These are phyloP conservation scores for Pyrrhia umbra DNA, from an alignment of 2,888 invertebrate species.

Conservation along the genomic window DNA sequence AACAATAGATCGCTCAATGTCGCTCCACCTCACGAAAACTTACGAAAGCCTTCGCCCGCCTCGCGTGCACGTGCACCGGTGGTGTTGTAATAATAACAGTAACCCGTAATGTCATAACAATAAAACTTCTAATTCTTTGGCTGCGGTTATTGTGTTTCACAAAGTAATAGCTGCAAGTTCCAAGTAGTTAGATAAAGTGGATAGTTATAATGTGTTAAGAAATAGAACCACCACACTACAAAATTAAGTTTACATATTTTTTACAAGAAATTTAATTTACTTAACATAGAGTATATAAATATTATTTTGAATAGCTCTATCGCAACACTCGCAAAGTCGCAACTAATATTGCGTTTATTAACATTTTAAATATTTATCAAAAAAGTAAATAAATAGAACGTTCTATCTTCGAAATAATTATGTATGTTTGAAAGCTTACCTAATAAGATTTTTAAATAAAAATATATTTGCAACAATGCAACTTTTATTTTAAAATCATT, in stretches of 20 bases:
- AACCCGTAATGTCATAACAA: slow-evolving; percentile 57
- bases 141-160: slow-evolving; percentile 54
- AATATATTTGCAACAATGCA: not conserved
- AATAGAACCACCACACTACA: slow-evolving; percentile 11
- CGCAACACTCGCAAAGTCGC: no score
- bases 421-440: not conserved
- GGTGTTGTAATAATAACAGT: slow-evolving; percentile 66
- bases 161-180: slow-evolving; percentile 52
- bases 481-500: not conserved
- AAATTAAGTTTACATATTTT: slow-evolving; percentile 10
- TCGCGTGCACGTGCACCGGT: slow-evolving; percentile 65
- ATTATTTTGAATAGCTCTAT: not conserved
- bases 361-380: no score
- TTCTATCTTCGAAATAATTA: no score
- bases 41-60: slow-evolving; percentile 79
- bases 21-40: slow-evolving; percentile 83
- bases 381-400: no score
- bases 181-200: slow-evolving; percentile 41
- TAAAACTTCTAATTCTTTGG: slow-evolving; percentile 62
- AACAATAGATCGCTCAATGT: slow-evolving; percentile 86
- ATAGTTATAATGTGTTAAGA: slow-evolving; percentile 39
- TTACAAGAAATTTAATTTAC: not conserved
- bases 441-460: not conserved
- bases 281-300: no score
- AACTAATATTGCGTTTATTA: no score